Conservation (phyloP, 2,113 vertebrate genomes). For the Antechinus stuartii region DNA sequence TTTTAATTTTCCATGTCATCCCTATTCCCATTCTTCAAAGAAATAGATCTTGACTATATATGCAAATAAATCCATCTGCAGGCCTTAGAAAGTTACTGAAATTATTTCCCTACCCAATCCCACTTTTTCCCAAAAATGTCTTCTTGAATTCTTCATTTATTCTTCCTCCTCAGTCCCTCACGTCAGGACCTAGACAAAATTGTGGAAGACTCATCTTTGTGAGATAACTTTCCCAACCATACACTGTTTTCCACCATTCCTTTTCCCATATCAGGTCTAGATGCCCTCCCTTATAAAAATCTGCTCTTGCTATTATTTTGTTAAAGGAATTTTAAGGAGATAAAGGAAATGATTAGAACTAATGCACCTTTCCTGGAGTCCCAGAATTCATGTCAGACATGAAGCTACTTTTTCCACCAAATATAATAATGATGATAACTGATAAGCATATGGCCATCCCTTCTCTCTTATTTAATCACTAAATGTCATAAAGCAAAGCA, state of each 20-base stretch:
- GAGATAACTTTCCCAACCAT: neutral
- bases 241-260: neutral
- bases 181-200: neutral
- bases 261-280: neutral
- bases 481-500: conserved; percentile 11
- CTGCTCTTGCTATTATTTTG: neutral
- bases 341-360: neutral
- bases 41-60: neutral
- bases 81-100: neutral
- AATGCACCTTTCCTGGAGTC: neutral
- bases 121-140: neutral
- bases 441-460: neutral
- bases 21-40: neutral
- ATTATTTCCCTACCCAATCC: neutral
- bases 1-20: neutral
- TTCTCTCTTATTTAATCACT: neutral
- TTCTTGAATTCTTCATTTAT: neutral
- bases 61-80: neutral
- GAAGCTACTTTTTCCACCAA: conserved; percentile 2
- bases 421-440: neutral
- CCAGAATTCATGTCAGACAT: neutral
- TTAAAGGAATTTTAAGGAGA: neutral
- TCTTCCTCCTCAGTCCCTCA: neutral
- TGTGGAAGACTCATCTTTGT: neutral
- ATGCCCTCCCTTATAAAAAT: neutral